phyloP scores from a whole-genome alignment of 2,797 vertebrate genomes.

The Anabacerthia variegaticeps region DNA sequence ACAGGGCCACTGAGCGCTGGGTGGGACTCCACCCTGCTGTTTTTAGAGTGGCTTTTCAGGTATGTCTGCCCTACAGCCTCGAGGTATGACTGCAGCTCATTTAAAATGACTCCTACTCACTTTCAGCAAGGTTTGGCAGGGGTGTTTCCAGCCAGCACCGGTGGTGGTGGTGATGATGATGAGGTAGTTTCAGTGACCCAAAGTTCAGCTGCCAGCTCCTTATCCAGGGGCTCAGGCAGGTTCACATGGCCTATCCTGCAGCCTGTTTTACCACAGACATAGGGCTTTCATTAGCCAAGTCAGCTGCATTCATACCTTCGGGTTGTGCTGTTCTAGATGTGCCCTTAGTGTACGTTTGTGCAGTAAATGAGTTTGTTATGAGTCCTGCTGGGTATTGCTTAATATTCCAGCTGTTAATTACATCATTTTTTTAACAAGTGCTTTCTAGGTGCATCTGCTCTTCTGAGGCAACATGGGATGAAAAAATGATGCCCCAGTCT shows the following conservation, averaged over 20 bases:
- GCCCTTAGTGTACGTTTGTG: background rate
- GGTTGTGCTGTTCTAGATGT: background rate
- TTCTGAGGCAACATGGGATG: background rate
- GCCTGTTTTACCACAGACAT: background rate
- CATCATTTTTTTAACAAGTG: background rate
- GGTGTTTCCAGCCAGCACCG: background rate
- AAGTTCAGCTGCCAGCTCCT: background rate
- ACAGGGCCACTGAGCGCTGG: background rate
- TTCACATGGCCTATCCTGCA: background rate
- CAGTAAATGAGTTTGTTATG: background rate
- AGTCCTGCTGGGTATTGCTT: background rate
- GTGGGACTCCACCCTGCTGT: background rate
- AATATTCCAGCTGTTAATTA: background rate
- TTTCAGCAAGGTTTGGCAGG: background rate
- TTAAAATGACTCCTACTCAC: constrained; percentile 20
- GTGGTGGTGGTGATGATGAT: background rate
- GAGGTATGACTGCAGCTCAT: constrained; percentile 5
- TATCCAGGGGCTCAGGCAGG: background rate
- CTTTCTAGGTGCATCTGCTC: background rate
- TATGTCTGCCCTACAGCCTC: constrained; percentile 55
- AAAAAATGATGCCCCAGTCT: background rate
- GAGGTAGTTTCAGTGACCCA: background rate
- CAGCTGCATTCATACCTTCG: background rate
- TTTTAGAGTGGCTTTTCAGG: constrained; percentile 37
- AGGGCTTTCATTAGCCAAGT: background rate